Evolutionary conservation across 1,140 invertebrate genomes (phyloP), one percentile per base, ranked within the genome.

Genomic region (Macrocentrus cingulum): DNA sequence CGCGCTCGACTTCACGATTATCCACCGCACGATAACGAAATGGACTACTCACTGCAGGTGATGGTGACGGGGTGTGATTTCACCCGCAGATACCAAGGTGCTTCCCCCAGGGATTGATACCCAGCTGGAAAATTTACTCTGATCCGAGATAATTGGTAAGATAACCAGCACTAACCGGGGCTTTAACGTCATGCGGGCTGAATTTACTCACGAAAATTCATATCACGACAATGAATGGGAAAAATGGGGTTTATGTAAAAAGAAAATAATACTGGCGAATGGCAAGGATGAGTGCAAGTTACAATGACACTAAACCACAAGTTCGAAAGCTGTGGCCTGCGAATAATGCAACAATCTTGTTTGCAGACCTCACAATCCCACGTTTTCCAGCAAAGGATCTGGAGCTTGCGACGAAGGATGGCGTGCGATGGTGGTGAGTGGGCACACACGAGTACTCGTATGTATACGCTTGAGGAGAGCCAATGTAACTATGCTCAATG

Each of bases 321-420:
- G 69, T 75, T 78, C 69, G 66, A 74, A 76, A 72, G 73, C 75
- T 67, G 66, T 52, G 65, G 66, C 63, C 62, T 56, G 57, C 65
- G 73, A 75, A 77, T 77, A 75, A 75, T 77, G 70, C 68, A 75
- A 75, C 74, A 74, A 70, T 76, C 72, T 65, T 76, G 71, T 71
- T 66, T 52, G 61, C 56, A 62, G 64, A 59, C 62, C 59, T 51
- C 58, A 44, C 34, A 45, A 41, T 62, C 60, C 46, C 60, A 62
- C 60, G 56, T 62, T 42, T 32, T 11, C 42, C 23, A 23, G 41
- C 45, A 29, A 54, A 62, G 49, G 57, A 36, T 45, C 45, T 20
- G 15, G 19, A 25, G 25, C 51, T 36, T 29, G 13, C 18, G n/a
- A 19, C 20, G 18, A 62, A 59, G 56, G 60, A 50, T 51, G 36